Base-by-base conservation (phyloP, 1,140 invertebrate genomes). In the Charaxes varanes region DNA sequence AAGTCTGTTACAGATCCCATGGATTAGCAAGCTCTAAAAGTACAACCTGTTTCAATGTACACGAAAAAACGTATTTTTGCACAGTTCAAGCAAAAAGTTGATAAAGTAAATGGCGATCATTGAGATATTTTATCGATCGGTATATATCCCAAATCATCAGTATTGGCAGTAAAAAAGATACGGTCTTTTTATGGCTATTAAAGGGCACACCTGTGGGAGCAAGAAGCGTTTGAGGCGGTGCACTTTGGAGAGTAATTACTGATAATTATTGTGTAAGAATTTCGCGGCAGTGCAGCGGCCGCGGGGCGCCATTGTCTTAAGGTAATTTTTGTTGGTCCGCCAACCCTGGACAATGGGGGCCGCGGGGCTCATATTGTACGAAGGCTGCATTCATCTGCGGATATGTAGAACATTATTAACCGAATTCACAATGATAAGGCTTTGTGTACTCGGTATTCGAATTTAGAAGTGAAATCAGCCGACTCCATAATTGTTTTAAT, bases 281-380 rank as follows among this genome's bases (percentile, higher is more conserved):
- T 67, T 60, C 47, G 61, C 56, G 48, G 64, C 63, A 58, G 61
- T 58, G 42, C 36, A n/a, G n/a, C 34, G 41, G 72, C 78, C 74
- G 36, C 50, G 47, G 76, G 78, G 73, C 70, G 68, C 69, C 68
- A 80, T 83, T 83, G 76, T 83, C 67, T 80, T 80, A 78, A 80
- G 67, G 53, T 57, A 54, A 57, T 73, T 83, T 83, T 82, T 82
- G 70, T 74, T 68, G 63, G 63, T 74, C 69, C 60, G 62, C 58
- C 59, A 62, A 68, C 65, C 66, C 62, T 35, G 63, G 71, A 83
- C 78, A 80, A 80, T 83, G 78, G 72, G 41, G 54, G 55, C 52
- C 52, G 41, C 41, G 27, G 42, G 52, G 41, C 34, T 30, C 30
- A 50, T 54, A 47, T 10, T 10, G 28, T 30, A 11, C 7, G 17